These are phyloP conservation scores for Drosophila dunni DNA, from an alignment of 1,140 invertebrate species.

Conservation along the genomic window DNA sequence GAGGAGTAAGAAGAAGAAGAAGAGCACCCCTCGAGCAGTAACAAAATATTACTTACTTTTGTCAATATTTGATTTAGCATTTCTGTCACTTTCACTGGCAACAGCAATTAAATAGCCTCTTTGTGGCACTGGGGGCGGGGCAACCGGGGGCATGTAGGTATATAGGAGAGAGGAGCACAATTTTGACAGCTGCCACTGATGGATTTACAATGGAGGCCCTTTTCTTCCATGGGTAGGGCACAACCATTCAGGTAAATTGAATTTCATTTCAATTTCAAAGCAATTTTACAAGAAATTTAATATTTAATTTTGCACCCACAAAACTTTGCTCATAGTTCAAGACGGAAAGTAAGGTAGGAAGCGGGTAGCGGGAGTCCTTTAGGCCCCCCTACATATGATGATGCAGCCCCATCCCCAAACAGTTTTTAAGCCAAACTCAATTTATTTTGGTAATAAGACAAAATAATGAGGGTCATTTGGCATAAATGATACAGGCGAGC, in stretches of 20 bases:
- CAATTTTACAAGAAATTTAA: conserved; percentile 63
- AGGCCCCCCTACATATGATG: conserved; percentile 32
- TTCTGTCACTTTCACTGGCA: conserved; percentile 66
- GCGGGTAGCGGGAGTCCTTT: neutral
- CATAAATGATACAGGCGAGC: conserved; percentile 63
- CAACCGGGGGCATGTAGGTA: neutral
- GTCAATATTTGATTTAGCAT: conserved; percentile 81
- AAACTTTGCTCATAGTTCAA: neutral
- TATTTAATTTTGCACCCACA: conserved; percentile 64
- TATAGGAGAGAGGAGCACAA: neutral
- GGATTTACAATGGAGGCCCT: conserved; percentile 55
- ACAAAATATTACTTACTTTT: conserved; percentile 69
- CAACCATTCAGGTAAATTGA: conserved; percentile 68
- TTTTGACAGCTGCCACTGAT: conserved; percentile 59
- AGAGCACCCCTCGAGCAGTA: conserved; percentile 7
- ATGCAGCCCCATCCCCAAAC: neutral
- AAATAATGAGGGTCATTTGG: conserved; percentile 82
- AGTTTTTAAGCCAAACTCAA: conserved; percentile 78
- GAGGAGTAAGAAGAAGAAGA: conserved; percentile 17
- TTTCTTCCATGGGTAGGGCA: neutral
- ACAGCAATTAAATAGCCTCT: conserved; percentile 63
- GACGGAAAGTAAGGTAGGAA: neutral
- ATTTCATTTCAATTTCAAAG: conserved; percentile 70
- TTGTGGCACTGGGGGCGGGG: neutral
- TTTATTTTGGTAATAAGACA: conserved; percentile 80